Percentiles rank a stretch among this genome's conserved stretches.
Evolutionary conservation across 2,888 invertebrate genomes (phyloP).

Genomic region (Nemotelus nigrinus): DNA sequence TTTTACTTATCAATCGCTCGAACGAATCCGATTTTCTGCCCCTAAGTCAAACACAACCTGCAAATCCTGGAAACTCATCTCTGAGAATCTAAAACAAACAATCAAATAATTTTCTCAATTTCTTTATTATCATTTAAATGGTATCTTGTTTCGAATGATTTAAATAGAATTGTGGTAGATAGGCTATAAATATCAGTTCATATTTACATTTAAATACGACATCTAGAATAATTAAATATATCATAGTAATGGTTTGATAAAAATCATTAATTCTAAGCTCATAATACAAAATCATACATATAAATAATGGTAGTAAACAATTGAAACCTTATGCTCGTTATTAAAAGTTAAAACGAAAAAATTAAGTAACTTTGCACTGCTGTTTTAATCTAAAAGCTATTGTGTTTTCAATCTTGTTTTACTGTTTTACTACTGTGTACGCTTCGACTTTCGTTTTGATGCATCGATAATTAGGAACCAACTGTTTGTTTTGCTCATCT

Average conservation of each 20-base stretch:
- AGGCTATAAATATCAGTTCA: constrained; percentile 50
- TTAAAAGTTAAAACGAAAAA: constrained; percentile 12
- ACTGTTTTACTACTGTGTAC: not conserved
- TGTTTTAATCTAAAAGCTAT: constrained; percentile 26
- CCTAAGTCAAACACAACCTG: no score
- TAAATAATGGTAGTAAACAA: constrained; percentile 31
- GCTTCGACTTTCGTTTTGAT: not conserved
- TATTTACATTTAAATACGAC: constrained; percentile 49
- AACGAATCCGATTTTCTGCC: no score
- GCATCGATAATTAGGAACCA: constrained; percentile 1
- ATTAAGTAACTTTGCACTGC: constrained; percentile 52
- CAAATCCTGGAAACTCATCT: no score
- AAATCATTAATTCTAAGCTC: constrained; percentile 13
- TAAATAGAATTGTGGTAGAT: constrained; percentile 47
- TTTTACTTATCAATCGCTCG: no score
- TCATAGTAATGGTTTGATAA: constrained; percentile 35
- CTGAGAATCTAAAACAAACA: no score
- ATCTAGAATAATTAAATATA: constrained; percentile 39
- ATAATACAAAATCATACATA: constrained; percentile 20
- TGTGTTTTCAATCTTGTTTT: not conserved
- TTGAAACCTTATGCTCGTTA: not conserved
- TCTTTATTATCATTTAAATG: no score
- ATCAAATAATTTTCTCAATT: no score
- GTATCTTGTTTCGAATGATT: constrained; percentile 7
- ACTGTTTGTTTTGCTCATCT: not conserved